Conservation (phyloP, 2,888 invertebrate species). For the Tanypteryx hageni region DNA sequence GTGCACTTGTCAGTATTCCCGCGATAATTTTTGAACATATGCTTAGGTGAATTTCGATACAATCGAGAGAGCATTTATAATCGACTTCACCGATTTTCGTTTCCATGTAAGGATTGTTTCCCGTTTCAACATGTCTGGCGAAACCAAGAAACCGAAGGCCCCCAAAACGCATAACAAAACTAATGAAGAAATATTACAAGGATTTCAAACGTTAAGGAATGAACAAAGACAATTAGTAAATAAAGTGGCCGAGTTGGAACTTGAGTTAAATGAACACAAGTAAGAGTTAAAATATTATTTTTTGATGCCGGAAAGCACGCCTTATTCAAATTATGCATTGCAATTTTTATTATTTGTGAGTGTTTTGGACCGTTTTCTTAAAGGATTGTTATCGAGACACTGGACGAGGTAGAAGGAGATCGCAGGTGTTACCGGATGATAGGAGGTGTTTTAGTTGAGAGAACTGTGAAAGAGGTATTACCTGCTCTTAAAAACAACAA, state of each 20-base stretch:
- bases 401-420: constrained; percentile 88
- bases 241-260: constrained; percentile 94
- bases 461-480: constrained; percentile 93
- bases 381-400: constrained; percentile 95
- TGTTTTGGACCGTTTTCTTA: constrained; percentile 71
- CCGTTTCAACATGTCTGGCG: constrained; percentile 69
- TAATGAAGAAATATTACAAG: constrained; percentile 89
- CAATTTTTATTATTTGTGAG: constrained; percentile 1
- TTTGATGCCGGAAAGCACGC: constrained; percentile 43
- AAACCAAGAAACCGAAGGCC: constrained; percentile 68
- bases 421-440: constrained; percentile 95
- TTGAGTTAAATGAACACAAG: constrained; percentile 98
- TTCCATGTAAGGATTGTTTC: constrained; percentile 59
- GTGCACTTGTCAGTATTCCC: neutral
- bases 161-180: constrained; percentile 76
- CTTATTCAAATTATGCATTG: neutral
- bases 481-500: constrained; percentile 89
- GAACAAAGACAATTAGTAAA: constrained; percentile 92
- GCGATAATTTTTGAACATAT: neutral
- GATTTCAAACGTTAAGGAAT: constrained; percentile 90
- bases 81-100: constrained; percentile 39
- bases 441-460: constrained; percentile 94
- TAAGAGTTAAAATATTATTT: constrained; percentile 76
- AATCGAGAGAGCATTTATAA: neutral
- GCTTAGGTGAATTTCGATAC: neutral